Evolutionary conservation across 2,888 invertebrate species (phyloP).

Genomic region (Ametastegia equiseti): DNA sequence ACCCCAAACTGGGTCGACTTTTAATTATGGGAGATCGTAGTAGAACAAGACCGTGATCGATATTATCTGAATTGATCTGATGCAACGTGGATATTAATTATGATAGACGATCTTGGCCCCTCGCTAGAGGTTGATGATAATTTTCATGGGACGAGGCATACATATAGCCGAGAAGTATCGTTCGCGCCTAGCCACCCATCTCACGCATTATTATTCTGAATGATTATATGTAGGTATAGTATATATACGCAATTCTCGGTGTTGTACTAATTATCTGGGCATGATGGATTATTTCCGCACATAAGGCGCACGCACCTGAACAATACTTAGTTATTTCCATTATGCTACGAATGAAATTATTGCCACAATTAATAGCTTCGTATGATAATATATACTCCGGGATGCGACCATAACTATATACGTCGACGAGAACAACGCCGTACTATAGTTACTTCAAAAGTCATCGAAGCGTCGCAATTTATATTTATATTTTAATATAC

Average conservation of each 20-base stretch:
- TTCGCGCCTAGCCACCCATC: slow-evolving; percentile 28
- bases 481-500: not conserved
- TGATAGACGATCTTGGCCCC: not conserved
- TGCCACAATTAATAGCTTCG: slow-evolving; percentile 7
- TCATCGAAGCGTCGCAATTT: slow-evolving; percentile 13
- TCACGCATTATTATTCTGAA: slow-evolving; percentile 64
- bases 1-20: too few relatives aligned
- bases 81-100: not conserved
- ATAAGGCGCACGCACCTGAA: slow-evolving; percentile 65
- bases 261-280: slow-evolving; percentile 68
- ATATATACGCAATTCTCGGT: slow-evolving; percentile 63
- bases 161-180: too few relatives aligned
- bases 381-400: slow-evolving; percentile 18
- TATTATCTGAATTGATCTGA: not conserved
- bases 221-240: too few relatives aligned
- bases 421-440: too few relatives aligned
- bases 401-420: not conserved
- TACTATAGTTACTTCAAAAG: not conserved
- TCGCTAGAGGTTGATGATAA: not conserved
- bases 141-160: not conserved
- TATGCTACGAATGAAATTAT: slow-evolving; percentile 60
- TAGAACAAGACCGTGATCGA: not conserved
- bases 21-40: not conserved
- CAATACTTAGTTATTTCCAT: slow-evolving; percentile 71
- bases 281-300: slow-evolving; percentile 71